phyloP scores from a whole-genome alignment of 2,797 vertebrate species.

The Heteromormyrus szaboi region DNA sequence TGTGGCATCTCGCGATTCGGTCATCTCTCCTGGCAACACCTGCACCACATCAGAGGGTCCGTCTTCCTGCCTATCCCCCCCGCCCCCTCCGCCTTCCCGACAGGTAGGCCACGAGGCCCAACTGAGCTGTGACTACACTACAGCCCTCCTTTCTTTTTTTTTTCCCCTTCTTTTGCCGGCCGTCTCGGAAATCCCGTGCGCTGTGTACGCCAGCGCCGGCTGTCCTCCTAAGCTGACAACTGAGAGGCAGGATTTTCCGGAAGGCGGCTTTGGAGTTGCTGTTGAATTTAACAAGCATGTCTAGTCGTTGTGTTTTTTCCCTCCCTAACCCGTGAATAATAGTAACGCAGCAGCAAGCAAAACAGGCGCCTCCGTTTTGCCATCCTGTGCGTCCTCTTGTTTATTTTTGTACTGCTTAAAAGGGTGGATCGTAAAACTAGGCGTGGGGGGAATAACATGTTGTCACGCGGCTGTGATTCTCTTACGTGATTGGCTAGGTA shows the following conservation, averaged over 20 bases:
- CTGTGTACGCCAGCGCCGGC: constrained; percentile 62
- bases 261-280: constrained; percentile 64
- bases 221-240: constrained; percentile 63
- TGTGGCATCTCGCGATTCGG: neutral
- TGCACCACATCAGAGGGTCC: neutral
- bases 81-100: neutral
- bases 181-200: constrained; percentile 65
- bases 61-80: neutral
- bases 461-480: neutral
- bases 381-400: constrained; percentile 50
- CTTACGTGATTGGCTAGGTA: neutral
- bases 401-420: neutral
- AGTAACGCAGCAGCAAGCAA: constrained; percentile 69
- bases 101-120: constrained; percentile 19
- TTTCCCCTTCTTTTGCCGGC: constrained; percentile 12
- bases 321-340: constrained; percentile 65
- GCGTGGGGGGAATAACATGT: constrained; percentile 28
- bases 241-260: constrained; percentile 65
- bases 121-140: constrained; percentile 51
- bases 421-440: constrained; percentile 55
- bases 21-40: neutral
- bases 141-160: neutral
- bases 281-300: constrained; percentile 73
- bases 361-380: constrained; percentile 49
- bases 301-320: constrained; percentile 64